Evolutionary conservation across 2,888 invertebrate species (phyloP).

Genomic region (Trilocha varians): DNA sequence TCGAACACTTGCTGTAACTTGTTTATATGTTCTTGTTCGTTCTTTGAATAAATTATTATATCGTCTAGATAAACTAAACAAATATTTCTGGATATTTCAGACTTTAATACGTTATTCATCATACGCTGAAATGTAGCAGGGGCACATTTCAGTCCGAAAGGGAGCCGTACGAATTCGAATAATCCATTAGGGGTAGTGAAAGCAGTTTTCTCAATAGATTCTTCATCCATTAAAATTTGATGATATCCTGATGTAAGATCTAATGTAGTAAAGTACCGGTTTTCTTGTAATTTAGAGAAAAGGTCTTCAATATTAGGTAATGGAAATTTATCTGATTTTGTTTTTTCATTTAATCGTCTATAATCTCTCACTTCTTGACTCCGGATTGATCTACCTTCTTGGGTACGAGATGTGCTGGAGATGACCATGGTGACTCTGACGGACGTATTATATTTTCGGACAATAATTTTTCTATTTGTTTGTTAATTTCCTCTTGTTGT

Average conservation of each 20-base stretch:
- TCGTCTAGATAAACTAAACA: conserved; percentile 27
- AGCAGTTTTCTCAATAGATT: conserved; percentile 19
- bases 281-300: conserved; percentile 16
- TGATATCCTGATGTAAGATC: conserved; percentile 12
- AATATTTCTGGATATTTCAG: conserved; percentile 14
- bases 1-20: conserved; percentile 18
- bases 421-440: conserved; percentile 5
- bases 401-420: conserved; percentile 5
- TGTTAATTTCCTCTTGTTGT: conserved; percentile 9
- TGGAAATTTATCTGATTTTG: conserved; percentile 18
- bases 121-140: conserved; percentile 23
- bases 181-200: conserved; percentile 22
- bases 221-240: conserved; percentile 12
- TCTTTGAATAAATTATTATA: conserved; percentile 21
- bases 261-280: conserved; percentile 16
- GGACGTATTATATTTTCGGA: conserved; percentile 8
- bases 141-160: conserved; percentile 17
- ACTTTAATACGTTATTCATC: conserved; percentile 23
- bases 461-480: conserved; percentile 10
- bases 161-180: conserved; percentile 20
- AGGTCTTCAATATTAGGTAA: conserved; percentile 19
- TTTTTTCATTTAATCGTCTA: conserved; percentile 19
- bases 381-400: conserved; percentile 12
- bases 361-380: conserved; percentile 15
- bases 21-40: conserved; percentile 18